Percentiles rank a stretch among this genome's conserved stretches.
phyloP scores from a whole-genome alignment of 2,888 invertebrate genomes.

The Spodoptera exigua region DNA sequence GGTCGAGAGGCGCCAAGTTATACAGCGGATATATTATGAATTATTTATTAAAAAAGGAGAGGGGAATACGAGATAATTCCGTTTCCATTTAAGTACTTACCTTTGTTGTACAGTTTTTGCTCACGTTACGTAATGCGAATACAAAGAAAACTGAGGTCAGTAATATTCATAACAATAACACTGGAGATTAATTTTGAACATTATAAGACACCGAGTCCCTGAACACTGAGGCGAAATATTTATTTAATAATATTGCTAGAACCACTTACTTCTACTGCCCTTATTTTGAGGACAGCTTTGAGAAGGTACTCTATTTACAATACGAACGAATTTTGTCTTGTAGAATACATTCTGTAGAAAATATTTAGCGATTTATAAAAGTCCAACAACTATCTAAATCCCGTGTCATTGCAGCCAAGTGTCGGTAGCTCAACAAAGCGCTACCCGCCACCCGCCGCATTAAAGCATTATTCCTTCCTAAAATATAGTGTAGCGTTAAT shows the following conservation, averaged over 20 bases:
- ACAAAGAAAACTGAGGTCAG: not conserved
- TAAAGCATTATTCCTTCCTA: slow-evolving; percentile 36
- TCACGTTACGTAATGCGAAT: not conserved
- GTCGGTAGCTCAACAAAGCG: slow-evolving; percentile 27
- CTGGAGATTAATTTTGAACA: not conserved
- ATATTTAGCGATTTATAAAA: too few species aligned
- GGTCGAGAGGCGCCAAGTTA: not conserved
- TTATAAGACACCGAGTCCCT: too few species aligned
- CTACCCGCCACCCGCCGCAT: slow-evolving; percentile 20
- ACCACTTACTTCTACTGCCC: too few species aligned
- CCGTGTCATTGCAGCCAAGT: slow-evolving; percentile 13
- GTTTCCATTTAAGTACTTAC: slow-evolving; percentile 2
- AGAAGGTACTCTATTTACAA: too few species aligned
- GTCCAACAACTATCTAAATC: not conserved
- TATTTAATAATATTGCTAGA: too few species aligned
- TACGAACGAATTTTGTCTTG: too few species aligned
- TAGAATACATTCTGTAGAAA: too few species aligned
- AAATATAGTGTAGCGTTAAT: slow-evolving; percentile 56
- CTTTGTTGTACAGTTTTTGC: not conserved
- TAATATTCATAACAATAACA: slow-evolving; percentile 1
- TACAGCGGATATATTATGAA: slow-evolving; percentile 9
- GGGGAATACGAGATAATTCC: not conserved
- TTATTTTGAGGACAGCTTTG: too few species aligned
- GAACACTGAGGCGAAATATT: too few species aligned
- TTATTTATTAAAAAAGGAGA: slow-evolving; percentile 18